Base-by-base conservation (phyloP, 2,888 invertebrate species). In the Lordiphosa andalusiaca region DNA sequence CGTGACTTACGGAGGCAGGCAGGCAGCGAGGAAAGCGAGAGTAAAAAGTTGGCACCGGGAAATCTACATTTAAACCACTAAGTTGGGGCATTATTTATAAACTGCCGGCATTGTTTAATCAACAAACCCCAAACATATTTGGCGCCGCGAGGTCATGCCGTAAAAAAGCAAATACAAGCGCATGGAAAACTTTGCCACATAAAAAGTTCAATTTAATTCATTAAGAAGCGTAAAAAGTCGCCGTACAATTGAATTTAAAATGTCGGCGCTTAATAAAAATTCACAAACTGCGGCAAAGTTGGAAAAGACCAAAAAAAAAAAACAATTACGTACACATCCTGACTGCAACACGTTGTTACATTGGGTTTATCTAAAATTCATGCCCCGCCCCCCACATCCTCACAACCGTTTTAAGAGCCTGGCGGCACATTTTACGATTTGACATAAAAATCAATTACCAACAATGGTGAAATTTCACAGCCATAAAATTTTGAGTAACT, bases 381-480 rank as follows among this genome's bases (percentile, higher is more conserved):
- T 80, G 83, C 54, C 49, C 48, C 35, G 13, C n/a, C 54, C 9
- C 16, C 25, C 42, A 16, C 16, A 1, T 1, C 16, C 9, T 16
- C 30, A 6, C n/a, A 44, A 9, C 30, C 7, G 30, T 30, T 30
- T 33, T 52, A 33, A 39, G 13, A 9, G 47, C 50, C 19, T 42
- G 21, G 35, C 42, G 12, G 58, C 55, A 56, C 61, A 56, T 84
- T 81, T 81, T 84, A 81, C 82, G 80, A 81, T 78, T 82, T 65
- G 78, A 73, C 82, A 81, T 81, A 84, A 81, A 81, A 81, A 81
- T 84, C 80, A 81, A 82, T 81, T 81, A 84, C 80, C 80, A 81
- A 81, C 78, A 82, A 82, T 82, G 78, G 57, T 66, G 73, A 77
- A 75, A 78, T 83, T 78, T 76, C 63, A 59, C 67, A 83, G 69